Percentiles rank a stretch among this genome's conserved stretches.
Evolutionary conservation across 2,113 vertebrate genomes (phyloP).

Genomic region (Tragelaphus scriptus): DNA sequence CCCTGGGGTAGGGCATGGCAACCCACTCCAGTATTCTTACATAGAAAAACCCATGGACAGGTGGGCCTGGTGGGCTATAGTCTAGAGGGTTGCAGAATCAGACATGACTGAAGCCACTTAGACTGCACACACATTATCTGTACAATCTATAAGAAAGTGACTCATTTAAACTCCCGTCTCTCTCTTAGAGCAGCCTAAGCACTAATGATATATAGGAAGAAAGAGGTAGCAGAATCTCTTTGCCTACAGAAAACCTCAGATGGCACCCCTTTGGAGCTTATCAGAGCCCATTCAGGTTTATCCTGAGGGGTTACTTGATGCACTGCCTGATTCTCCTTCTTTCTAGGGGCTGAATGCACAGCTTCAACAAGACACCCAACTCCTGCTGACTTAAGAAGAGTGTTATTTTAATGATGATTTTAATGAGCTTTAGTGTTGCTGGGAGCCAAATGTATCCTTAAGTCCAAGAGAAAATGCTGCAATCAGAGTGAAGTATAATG

Average conservation of each 20-base stretch:
- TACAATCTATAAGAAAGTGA: neutral
- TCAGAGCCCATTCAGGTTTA: constrained; percentile 63
- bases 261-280: constrained; percentile 36
- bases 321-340: constrained; percentile 1
- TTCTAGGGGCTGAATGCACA: neutral
- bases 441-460: constrained; percentile 61
- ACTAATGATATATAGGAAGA: neutral
- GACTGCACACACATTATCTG: neutral
- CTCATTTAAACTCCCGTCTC: neutral
- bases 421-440: constrained; percentile 52
- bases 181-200: neutral
- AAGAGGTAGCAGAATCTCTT: neutral
- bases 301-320: constrained; percentile 32
- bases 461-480: constrained; percentile 49
- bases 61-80: neutral
- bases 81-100: neutral
- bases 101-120: neutral
- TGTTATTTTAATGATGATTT: constrained; percentile 62
- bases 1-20: neutral
- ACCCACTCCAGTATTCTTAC: neutral
- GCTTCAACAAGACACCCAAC: constrained; percentile 41
- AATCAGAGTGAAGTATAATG: constrained; percentile 47
- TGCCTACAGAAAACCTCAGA: neutral
- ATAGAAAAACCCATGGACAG: neutral
- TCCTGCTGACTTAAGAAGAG: constrained; percentile 47